phyloP scores from a whole-genome alignment of 2,797 vertebrate species.

The Argyrosomus regius region DNA sequence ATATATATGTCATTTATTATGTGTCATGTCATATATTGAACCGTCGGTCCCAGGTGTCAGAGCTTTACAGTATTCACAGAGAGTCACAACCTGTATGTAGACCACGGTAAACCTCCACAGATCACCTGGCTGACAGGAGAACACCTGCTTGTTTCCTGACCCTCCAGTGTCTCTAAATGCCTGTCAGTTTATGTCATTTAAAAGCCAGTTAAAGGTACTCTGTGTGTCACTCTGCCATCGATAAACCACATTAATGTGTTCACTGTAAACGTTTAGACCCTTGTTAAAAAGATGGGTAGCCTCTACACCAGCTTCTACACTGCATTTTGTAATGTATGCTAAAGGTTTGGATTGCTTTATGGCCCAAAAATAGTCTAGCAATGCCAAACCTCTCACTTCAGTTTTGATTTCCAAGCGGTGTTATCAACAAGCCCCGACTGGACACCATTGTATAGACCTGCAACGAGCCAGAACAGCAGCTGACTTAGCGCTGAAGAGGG shows the following conservation, averaged over 20 bases:
- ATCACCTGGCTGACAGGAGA: slow-evolving; percentile 7
- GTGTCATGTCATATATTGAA: slow-evolving; percentile 38
- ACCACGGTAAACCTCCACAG: slow-evolving; percentile 16
- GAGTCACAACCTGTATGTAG: slow-evolving; percentile 39
- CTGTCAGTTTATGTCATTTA: not conserved
- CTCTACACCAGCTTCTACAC: not conserved
- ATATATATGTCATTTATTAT: slow-evolving; percentile 32
- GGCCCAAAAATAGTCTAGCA: too few relatives aligned
- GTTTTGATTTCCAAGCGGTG: too few relatives aligned
- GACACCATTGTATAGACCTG: too few relatives aligned
- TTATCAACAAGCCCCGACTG: too few relatives aligned
- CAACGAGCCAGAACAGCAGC: too few relatives aligned
- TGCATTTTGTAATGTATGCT: not conserved
- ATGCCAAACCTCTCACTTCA: too few relatives aligned
- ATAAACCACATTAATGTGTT: not conserved
- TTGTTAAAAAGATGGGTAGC: not conserved
- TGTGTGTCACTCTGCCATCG: not conserved
- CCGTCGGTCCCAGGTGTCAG: not conserved
- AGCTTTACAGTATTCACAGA: slow-evolving; percentile 15
- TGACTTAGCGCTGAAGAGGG: too few relatives aligned
- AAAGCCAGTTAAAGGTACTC: not conserved
- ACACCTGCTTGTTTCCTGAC: slow-evolving; percentile 29
- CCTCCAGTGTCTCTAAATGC: slow-evolving; percentile 4
- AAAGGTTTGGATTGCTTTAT: not conserved
- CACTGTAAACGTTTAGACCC: not conserved